A percentile compares a stretch with the other conserved stretches of the same genome.
Conservation (phyloP, 2,113 vertebrate species). For the Eulacestoma nigropectus region DNA sequence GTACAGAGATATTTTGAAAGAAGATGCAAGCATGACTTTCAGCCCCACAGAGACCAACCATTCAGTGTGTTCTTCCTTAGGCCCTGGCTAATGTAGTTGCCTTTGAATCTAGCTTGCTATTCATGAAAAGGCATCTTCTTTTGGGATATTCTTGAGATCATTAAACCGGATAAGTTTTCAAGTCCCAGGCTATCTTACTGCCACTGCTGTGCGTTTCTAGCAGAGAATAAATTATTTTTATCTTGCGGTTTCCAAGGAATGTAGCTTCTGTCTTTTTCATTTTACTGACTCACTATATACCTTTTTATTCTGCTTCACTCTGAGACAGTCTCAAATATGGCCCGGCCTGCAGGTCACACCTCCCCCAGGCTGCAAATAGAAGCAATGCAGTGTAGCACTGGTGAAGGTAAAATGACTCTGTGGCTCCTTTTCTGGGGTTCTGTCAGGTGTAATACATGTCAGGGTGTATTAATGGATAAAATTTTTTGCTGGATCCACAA, state of each 20-base stretch:
- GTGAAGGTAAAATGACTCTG: background rate
- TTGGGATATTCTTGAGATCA: background rate
- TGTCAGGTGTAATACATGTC: background rate
- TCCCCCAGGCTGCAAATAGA: fast-evolving
- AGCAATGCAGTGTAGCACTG: background rate
- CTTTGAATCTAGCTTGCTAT: background rate
- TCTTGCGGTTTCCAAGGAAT: fast-evolving
- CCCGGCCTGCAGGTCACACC: background rate
- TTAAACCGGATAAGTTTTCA: background rate
- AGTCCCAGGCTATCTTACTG: background rate
- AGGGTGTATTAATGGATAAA: background rate
- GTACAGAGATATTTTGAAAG: background rate
- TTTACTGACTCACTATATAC: background rate
- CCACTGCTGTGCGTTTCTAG: background rate
- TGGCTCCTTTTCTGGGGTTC: background rate
- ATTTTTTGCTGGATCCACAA: background rate
- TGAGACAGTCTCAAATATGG: too few species aligned
- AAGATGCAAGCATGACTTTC: background rate
- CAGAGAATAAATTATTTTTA: background rate
- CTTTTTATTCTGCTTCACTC: background rate
- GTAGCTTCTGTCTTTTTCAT: background rate
- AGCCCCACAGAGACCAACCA: fast-evolving
- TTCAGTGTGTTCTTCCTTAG: background rate
- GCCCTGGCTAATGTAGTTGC: background rate
- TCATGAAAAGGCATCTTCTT: background rate